A percentile compares a stretch with the other conserved stretches of the same genome.
These are phyloP conservation scores for Polydrusus pterygomalis DNA, from an alignment of 2,888 invertebrate species.

Conservation along the genomic window DNA sequence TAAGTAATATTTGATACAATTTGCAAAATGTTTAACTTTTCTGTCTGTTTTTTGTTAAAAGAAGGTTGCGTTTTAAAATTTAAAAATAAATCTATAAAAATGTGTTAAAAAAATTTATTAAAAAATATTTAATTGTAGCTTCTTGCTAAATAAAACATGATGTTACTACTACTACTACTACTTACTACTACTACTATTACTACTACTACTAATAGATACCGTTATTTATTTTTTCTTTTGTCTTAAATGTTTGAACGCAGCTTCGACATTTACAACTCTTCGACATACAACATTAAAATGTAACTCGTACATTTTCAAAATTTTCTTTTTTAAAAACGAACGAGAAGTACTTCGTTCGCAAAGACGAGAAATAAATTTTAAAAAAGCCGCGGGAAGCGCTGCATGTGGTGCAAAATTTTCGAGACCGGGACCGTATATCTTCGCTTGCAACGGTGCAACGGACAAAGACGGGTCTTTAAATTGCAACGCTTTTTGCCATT, in stretches of 20 bases:
- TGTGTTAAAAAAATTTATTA: no score
- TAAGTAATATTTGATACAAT: no score
- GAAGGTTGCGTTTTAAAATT: no score
- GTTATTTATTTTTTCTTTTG: no score
- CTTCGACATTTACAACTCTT: background rate
- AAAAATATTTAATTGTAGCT: no score
- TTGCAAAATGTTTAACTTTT: no score
- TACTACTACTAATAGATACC: no score
- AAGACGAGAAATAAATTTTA: conserved; percentile 26
- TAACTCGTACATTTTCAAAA: background rate
- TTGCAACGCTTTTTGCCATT: background rate
- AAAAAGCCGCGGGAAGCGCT: conserved; percentile 28
- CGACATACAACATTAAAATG: background rate
- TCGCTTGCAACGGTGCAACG: background rate
- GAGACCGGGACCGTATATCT: conserved; percentile 25
- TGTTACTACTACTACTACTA: no score
- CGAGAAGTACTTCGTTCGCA: conserved; percentile 26
- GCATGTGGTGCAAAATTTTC: conserved; percentile 41
- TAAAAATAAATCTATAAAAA: no score
- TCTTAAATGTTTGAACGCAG: background rate
- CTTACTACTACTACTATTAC: no score
- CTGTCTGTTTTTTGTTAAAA: no score
- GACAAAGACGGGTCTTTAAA: conserved; percentile 1
- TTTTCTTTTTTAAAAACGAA: conserved; percentile 14
- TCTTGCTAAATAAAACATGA: no score